Conservation (phyloP, 2,113 vertebrate species). For the Raphicerus campestris region DNA sequence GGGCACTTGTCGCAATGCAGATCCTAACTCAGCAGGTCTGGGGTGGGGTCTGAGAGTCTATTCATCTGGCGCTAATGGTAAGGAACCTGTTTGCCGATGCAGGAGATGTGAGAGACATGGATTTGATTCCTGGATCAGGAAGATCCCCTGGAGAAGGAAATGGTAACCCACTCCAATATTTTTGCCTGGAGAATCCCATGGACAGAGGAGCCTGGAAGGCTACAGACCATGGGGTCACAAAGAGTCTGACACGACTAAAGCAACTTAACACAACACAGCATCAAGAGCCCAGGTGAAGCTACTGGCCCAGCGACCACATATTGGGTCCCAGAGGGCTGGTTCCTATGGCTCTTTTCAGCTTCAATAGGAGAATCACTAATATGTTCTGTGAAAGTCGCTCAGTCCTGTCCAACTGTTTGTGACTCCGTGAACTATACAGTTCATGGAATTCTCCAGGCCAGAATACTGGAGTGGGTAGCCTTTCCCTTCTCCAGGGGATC, state of each 20-base stretch:
- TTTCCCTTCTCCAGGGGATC: background rate
- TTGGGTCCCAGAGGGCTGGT: background rate
- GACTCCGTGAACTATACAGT: background rate
- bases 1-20: background rate
- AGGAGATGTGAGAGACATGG: background rate
- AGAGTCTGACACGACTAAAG: background rate
- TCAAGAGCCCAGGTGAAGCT: background rate
- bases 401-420: background rate
- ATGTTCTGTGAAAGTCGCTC: background rate
- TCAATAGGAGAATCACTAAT: background rate
- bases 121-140: background rate
- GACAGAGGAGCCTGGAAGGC: background rate
- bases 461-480: background rate
- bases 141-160: background rate
- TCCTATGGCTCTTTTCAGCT: background rate
- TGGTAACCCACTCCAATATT: background rate
- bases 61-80: background rate
- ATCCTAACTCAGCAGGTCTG: background rate
- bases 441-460: background rate
- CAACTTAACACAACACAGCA: background rate
- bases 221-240: background rate
- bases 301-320: fast-evolving
- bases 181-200: background rate
- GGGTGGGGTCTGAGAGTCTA: background rate
- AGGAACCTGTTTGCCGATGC: background rate